phyloP scores from a whole-genome alignment of 2,113 vertebrate species.

The Varanus komodoensis region DNA sequence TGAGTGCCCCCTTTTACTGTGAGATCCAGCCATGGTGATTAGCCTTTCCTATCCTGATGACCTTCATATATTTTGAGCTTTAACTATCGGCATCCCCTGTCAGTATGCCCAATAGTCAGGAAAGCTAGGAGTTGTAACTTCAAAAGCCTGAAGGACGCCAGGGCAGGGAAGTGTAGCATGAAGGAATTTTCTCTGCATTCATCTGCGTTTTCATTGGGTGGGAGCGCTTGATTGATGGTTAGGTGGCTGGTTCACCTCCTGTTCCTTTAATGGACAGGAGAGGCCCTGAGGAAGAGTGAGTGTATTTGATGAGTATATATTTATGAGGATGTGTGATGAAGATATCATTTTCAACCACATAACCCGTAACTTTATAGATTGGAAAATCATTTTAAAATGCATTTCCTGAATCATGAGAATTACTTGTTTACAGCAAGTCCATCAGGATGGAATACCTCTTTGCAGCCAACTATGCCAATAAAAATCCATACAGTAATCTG shows the following conservation, averaged over 20 bases:
- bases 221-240: neutral
- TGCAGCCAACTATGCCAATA: conserved; percentile 11
- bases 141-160: too few relatives aligned
- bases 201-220: neutral
- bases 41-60: too few relatives aligned
- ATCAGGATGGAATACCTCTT: conserved; percentile 3
- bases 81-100: too few relatives aligned
- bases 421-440: conserved; percentile 1
- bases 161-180: too few relatives aligned
- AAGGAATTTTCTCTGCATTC: neutral
- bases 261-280: neutral
- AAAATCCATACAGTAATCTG: conserved; percentile 17
- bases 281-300: neutral
- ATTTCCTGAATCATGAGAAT: conserved; percentile 22
- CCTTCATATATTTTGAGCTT: too few relatives aligned
- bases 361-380: conserved; percentile 5
- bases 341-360: conserved; percentile 16
- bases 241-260: neutral
- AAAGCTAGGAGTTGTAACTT: too few relatives aligned
- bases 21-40: neutral
- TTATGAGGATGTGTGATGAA: neutral
- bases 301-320: neutral
- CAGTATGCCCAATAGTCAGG: too few relatives aligned
- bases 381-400: conserved; percentile 8
- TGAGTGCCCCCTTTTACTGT: neutral